Conservation (phyloP, 2,888 invertebrate genomes). For the Ceraclea dissimilis region DNA sequence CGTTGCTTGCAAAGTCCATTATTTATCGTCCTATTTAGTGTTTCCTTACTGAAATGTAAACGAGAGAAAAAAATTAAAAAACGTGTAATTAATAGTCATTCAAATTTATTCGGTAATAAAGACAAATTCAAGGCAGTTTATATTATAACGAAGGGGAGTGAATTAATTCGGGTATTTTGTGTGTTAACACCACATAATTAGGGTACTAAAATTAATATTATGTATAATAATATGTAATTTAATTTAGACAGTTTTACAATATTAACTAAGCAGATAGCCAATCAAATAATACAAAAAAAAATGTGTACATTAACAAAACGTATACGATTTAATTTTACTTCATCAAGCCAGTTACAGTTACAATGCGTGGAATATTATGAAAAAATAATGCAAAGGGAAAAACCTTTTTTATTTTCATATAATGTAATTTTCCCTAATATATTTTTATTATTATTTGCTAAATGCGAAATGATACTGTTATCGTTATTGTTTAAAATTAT, state of each 20-base stretch:
- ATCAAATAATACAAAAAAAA: too few relatives aligned
- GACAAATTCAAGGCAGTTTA: background rate
- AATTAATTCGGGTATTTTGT: background rate
- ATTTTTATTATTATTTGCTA: background rate
- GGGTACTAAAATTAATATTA: too few relatives aligned
- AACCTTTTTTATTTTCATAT: too few relatives aligned
- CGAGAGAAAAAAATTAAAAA: background rate
- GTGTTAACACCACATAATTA: background rate
- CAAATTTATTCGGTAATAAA: constrained; percentile 1
- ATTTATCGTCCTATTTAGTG: background rate
- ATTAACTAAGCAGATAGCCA: too few relatives aligned
- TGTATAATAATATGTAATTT: too few relatives aligned
- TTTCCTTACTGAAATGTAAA: constrained; percentile 8
- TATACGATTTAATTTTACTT: too few relatives aligned
- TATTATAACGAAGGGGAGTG: background rate
- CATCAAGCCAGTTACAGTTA: too few relatives aligned
- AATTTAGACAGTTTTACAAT: too few relatives aligned
- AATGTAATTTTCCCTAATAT: too few relatives aligned
- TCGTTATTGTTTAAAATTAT: background rate
- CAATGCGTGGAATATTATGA: too few relatives aligned
- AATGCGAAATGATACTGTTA: background rate
- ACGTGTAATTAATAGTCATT: background rate
- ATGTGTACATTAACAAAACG: too few relatives aligned
- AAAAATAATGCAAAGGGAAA: too few relatives aligned
- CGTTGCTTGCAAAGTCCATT: constrained; percentile 12